Base-by-base conservation (phyloP, 2,797 vertebrate genomes). In the Eospalax fontanierii region DNA sequence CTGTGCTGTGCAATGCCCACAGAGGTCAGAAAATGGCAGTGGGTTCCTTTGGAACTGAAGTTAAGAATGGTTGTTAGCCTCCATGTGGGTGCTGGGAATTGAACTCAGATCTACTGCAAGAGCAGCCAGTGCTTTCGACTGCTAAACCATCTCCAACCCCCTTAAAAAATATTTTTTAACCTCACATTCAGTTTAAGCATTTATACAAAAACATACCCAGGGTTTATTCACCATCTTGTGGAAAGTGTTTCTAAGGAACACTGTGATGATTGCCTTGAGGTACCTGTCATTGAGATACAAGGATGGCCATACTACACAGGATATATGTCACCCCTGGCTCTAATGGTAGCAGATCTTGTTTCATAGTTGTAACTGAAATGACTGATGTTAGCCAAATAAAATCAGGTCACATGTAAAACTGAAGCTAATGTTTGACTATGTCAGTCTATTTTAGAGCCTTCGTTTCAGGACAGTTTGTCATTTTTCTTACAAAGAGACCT, bases 381-480 rank as follows among this genome's bases (percentile, higher is more conserved):
- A 97, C 89, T 80, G 94, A 96, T 89, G 95, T 94, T 95, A 97
- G 75, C 35, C 81, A 71, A 97, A 98, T 79, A 97, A 95, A 94
- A 46, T 38, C 26, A 78, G 81, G 96, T 97, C 96, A 91, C 87
- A 81, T 93, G 96, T 96, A 96, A 96, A 91, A 50, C 88, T 83
- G 87, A 94, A 94, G 79, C 90, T 94, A 95, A 93, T 94, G 61
- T 94, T 97, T 97, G 88, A 89, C 87, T 74, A 0, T 90, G 86
- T 79, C 89, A 65, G 35, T 43, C 35, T 40, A 9, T 80, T 30
- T 92, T 92, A 84, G 78, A 93, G 50, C 59, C 86, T 94, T 85
- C 84, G 65, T 94, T 94, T 68, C 24, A 54, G 7, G 79, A 82
- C 35, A 21, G 43, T 71, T 71, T 78, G 92, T 63, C 74, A 40